phyloP scores from a whole-genome alignment of 2,888 invertebrate species.

The Mantis religiosa region DNA sequence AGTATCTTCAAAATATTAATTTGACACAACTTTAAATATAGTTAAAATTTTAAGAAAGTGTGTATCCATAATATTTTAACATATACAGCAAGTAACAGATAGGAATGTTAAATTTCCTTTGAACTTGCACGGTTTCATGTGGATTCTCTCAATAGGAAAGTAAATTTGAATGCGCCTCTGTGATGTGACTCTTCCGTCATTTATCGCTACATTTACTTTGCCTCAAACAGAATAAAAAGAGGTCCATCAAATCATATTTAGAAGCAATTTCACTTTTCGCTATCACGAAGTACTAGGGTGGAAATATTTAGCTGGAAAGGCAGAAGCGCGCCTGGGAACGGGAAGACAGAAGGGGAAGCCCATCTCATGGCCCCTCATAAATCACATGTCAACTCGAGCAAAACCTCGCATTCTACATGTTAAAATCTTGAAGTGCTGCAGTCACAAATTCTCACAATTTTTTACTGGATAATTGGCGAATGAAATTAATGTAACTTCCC shows the following conservation, averaged over 20 bases:
- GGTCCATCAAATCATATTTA: not conserved
- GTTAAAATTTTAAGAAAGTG: too few species aligned
- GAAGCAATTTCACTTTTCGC: not conserved
- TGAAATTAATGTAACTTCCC: not conserved
- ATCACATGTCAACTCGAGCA: not conserved
- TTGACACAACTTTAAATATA: too few species aligned
- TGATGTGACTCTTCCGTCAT: too few species aligned
- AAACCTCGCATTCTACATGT: not conserved
- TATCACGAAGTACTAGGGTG: not conserved
- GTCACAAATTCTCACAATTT: not conserved
- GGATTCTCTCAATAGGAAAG: too few species aligned
- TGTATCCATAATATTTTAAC: too few species aligned
- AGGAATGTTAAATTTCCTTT: too few species aligned
- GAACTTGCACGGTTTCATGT: too few species aligned
- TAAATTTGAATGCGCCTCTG: too few species aligned
- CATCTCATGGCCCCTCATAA: not conserved
- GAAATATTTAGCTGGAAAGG: not conserved
- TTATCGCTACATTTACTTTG: not conserved
- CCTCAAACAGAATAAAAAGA: not conserved
- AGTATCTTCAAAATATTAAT: too few species aligned
- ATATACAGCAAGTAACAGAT: too few species aligned
- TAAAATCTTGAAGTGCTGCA: not conserved
- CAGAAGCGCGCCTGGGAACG: not conserved
- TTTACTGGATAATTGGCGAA: not conserved
- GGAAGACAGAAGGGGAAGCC: not conserved